Percentiles rank a stretch among this genome's conserved stretches.
These are phyloP conservation scores for Apeltes quadracus DNA, from an alignment of 2,113 vertebrate genomes.

Conservation along the genomic window DNA sequence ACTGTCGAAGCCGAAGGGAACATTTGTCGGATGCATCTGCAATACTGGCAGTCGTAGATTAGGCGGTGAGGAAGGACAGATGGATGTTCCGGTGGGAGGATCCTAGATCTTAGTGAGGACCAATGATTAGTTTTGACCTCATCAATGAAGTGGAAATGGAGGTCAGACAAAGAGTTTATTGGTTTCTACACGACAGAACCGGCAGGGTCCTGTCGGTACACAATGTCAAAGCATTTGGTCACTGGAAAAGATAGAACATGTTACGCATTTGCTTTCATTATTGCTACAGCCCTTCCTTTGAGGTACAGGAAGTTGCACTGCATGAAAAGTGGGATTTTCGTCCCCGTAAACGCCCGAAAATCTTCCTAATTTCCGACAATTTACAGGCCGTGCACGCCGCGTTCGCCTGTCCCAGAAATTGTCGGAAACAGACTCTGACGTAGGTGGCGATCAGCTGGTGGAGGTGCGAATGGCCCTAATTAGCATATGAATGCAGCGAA, in stretches of 20 bases:
- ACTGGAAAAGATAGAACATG: constrained; percentile 1
- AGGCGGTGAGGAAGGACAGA: constrained; percentile 46
- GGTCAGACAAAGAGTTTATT: constrained; percentile 43
- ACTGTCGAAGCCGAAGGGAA: constrained; percentile 32
- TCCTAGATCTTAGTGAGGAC: constrained; percentile 19
- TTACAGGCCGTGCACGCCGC: too few relatives aligned
- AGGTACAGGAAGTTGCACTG: constrained; percentile 17
- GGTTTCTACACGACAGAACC: constrained; percentile 17
- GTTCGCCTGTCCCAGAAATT: too few relatives aligned
- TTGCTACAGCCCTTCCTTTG: neutral
- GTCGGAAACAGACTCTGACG: too few relatives aligned
- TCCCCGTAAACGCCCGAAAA: too few relatives aligned
- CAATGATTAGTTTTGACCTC: constrained; percentile 65
- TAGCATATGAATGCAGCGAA: too few relatives aligned
- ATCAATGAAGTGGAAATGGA: constrained; percentile 55
- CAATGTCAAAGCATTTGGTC: constrained; percentile 5
- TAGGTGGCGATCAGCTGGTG: too few relatives aligned
- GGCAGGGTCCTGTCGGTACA: neutral
- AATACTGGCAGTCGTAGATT: constrained; percentile 28
- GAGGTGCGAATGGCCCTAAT: too few relatives aligned
- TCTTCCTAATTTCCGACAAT: too few relatives aligned
- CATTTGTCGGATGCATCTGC: constrained; percentile 44
- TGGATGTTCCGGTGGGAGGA: constrained; percentile 29
- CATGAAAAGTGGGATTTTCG: too few relatives aligned
- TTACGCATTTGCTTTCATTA: neutral